Evolutionary conservation across 2,888 invertebrate genomes (phyloP).

Genomic region (Diachrysia chrysitis): DNA sequence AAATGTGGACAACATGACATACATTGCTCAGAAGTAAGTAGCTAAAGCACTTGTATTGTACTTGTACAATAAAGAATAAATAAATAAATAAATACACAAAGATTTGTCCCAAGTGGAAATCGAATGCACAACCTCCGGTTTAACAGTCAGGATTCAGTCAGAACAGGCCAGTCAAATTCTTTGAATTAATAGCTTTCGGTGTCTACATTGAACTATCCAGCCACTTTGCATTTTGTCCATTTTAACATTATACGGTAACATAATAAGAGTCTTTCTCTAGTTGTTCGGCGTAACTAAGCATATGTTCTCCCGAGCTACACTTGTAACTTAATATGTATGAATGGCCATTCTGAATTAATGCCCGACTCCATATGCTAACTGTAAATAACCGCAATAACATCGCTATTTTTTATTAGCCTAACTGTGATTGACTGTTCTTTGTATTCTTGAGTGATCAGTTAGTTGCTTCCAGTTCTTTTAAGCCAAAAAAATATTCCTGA

Average conservation of each 20-base stretch:
- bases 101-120: no score
- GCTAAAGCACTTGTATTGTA: no score
- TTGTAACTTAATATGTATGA: slow-evolving; percentile 48
- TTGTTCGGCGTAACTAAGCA: slow-evolving; percentile 55
- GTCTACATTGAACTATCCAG: background rate
- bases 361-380: slow-evolving; percentile 21
- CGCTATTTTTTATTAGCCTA: background rate
- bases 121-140: no score
- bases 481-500: no score
- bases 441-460: background rate
- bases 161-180: no score
- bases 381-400: slow-evolving; percentile 3
- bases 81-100: no score
- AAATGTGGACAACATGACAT: no score
- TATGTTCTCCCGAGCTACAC: slow-evolving; percentile 37
- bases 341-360: slow-evolving; percentile 29
- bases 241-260: slow-evolving; percentile 7
- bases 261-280: slow-evolving; percentile 54
- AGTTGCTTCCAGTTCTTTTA: background rate
- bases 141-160: no score
- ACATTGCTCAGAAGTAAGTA: no score
- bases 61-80: no score
- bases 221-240: background rate
- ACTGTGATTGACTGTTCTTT: slow-evolving; percentile 1
- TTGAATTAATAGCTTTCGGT: no score